A percentile compares a stretch with the other conserved stretches of the same genome.
Evolutionary conservation across 2,888 invertebrate species (phyloP).

Genomic region (Diadromus collaris): DNA sequence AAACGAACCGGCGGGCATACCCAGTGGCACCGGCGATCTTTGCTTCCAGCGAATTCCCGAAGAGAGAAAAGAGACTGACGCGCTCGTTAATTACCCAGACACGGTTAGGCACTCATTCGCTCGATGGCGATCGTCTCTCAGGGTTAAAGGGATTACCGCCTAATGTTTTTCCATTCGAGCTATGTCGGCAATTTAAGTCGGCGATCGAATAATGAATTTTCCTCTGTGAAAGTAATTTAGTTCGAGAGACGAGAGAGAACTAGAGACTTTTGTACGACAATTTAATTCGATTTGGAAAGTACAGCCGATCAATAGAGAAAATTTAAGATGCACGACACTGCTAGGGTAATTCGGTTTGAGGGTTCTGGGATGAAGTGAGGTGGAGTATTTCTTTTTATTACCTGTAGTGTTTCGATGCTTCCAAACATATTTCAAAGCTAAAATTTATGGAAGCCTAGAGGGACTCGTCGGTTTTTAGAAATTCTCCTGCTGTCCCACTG

Average conservation of each 20-base stretch:
- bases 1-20: conserved; percentile 18
- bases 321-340: too few relatives aligned
- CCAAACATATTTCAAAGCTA: neutral
- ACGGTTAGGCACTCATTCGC: conserved; percentile 47
- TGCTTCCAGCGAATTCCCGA: conserved; percentile 44
- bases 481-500: neutral
- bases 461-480: neutral
- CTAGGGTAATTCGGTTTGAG: too few relatives aligned
- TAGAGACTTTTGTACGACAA: neutral
- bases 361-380: neutral
- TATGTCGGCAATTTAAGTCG: conserved; percentile 5
- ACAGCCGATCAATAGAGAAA: too few relatives aligned
- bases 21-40: conserved; percentile 17
- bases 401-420: neutral
- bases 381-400: neutral
- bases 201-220: conserved; percentile 32
- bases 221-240: neutral
- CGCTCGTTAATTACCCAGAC: conserved; percentile 54
- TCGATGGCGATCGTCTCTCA: conserved; percentile 22
- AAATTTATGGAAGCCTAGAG: neutral
- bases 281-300: neutral
- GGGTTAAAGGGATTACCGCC: conserved; percentile 22
- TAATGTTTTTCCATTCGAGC: conserved; percentile 22
- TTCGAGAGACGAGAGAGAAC: neutral
- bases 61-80: conserved; percentile 43